These are phyloP conservation scores for Anisognathus igniventris DNA, from an alignment of 2,797 vertebrate genomes.

Conservation along the genomic window DNA sequence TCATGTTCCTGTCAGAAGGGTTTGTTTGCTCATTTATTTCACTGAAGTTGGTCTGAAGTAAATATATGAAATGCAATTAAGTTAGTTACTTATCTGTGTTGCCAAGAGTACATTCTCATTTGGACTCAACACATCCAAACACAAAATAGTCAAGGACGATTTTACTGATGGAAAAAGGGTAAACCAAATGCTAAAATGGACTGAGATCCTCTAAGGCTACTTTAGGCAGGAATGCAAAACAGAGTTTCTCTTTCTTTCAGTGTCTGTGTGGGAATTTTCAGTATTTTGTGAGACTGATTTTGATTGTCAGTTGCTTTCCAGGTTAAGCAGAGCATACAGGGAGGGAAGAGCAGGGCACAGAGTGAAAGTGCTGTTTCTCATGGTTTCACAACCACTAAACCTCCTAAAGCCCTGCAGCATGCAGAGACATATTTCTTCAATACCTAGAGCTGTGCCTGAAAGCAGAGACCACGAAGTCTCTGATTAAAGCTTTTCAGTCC, in stretches of 20 bases:
- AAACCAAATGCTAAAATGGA: background rate
- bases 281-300: background rate
- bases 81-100: background rate
- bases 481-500: background rate
- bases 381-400: background rate
- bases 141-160: background rate
- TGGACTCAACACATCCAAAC: background rate
- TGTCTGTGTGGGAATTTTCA: background rate
- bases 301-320: background rate
- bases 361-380: background rate
- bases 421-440: background rate
- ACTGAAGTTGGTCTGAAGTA: background rate
- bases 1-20: background rate
- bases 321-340: background rate
- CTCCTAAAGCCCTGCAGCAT: background rate
- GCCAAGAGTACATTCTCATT: background rate
- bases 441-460: background rate
- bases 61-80: background rate
- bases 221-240: background rate
- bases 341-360: background rate
- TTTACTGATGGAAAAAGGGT: background rate
- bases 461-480: background rate
- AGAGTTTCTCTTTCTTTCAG: background rate
- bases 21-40: background rate
- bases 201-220: background rate